phyloP scores from a whole-genome alignment of 2,113 vertebrate species.

The Grus americana region DNA sequence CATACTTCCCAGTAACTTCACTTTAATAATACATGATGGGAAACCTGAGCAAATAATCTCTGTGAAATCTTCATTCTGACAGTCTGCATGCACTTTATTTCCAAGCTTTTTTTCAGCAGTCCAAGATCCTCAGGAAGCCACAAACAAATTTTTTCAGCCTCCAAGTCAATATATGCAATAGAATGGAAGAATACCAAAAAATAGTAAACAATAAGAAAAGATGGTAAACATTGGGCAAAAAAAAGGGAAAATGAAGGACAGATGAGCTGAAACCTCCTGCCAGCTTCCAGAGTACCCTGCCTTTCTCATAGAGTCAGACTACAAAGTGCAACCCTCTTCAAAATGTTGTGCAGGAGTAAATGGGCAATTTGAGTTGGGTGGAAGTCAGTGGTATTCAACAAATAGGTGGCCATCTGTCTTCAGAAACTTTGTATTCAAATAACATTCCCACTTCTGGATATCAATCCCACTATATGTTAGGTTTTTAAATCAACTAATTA shows the following conservation, averaged over 20 bases:
- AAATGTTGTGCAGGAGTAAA: not conserved
- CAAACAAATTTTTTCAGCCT: not conserved
- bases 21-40: not conserved
- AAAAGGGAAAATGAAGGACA: not conserved
- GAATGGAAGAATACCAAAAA: not conserved
- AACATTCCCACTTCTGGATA: not conserved
- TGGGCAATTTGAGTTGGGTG: not conserved
- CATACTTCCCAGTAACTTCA: not conserved
- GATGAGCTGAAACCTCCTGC: not conserved
- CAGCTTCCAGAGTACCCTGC: not conserved
- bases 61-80: not conserved
- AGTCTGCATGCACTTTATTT: not conserved
- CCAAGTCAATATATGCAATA: not conserved
- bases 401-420: not conserved
- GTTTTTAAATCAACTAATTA: not conserved
- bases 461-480: not conserved
- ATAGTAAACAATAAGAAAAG: not conserved
- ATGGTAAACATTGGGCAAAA: rapidly evolving
- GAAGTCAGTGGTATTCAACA: not conserved
- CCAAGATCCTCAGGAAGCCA: not conserved
- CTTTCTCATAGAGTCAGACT: not conserved
- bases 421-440: not conserved
- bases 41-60: not conserved
- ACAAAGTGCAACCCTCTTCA: not conserved
- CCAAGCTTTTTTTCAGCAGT: not conserved